A percentile compares a stretch with the other conserved stretches of the same genome.
Evolutionary conservation across 1,140 invertebrate species (phyloP).

Genomic region (Drosophila sp.): DNA sequence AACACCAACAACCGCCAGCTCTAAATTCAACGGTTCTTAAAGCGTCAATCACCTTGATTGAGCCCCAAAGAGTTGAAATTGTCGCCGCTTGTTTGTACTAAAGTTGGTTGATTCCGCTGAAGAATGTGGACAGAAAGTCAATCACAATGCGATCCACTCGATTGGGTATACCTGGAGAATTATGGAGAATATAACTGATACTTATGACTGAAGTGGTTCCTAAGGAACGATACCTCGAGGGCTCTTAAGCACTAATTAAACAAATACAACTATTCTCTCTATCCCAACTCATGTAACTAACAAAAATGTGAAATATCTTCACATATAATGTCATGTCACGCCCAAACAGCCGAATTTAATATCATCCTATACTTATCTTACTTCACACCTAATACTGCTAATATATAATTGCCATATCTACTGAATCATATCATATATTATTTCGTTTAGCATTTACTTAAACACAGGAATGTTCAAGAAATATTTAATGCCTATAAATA

Average conservation of each 20-base stretch:
- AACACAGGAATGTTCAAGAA: background rate
- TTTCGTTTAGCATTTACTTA: too few relatives aligned
- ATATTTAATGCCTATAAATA: constrained; percentile 34
- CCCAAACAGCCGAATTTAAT: background rate
- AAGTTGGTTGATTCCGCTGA: background rate
- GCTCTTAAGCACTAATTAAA: too few relatives aligned
- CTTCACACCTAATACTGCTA: background rate
- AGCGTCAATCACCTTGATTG: constrained; percentile 73
- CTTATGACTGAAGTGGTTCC: too few relatives aligned
- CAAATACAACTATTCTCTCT: too few relatives aligned
- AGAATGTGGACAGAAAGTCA: constrained; percentile 13
- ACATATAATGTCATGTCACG: too few relatives aligned
- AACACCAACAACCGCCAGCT: constrained; percentile 24
- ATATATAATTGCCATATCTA: constrained; percentile 14
- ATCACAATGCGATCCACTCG: constrained; percentile 19
- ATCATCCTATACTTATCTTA: background rate
- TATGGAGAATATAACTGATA: too few relatives aligned
- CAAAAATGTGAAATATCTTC: too few relatives aligned
- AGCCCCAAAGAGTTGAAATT: constrained; percentile 47
- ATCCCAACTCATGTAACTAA: too few relatives aligned
- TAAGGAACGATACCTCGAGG: too few relatives aligned
- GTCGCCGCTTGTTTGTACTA: constrained; percentile 12
- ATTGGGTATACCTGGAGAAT: constrained; percentile 1
- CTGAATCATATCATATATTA: background rate
- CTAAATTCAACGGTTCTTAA: constrained; percentile 64